Percentiles rank a stretch among this genome's conserved stretches.
Evolutionary conservation across 2,888 invertebrate genomes (phyloP).

Genomic region (Cephus rjabovi): DNA sequence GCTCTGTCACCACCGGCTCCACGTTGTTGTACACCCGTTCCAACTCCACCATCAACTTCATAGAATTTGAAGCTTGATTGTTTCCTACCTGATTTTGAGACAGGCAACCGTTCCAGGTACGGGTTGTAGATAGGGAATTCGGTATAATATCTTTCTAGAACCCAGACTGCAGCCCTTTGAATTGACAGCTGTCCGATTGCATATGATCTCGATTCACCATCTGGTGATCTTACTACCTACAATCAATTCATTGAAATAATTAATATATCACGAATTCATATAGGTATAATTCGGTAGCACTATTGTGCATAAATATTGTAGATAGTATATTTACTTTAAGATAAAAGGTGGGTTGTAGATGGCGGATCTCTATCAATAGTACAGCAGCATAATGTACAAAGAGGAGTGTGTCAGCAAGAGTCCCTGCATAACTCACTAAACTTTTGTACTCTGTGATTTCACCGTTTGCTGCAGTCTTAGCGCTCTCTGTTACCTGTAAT

Average conservation of each 20-base stretch:
- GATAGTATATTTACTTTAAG: conserved; percentile 71
- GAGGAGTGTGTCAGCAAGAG: conserved; percentile 91
- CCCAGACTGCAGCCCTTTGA: conserved; percentile 95
- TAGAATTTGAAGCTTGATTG: conserved; percentile 95
- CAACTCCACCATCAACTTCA: conserved; percentile 88
- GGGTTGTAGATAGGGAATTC: conserved; percentile 98
- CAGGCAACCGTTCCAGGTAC: conserved; percentile 90
- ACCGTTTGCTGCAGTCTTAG: conserved; percentile 82
- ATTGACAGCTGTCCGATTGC: conserved; percentile 92
- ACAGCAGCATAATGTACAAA: conserved; percentile 96
- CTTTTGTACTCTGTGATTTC: conserved; percentile 89
- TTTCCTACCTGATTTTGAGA: conserved; percentile 83
- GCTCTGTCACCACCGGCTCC: conserved; percentile 55
- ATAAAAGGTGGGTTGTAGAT: conserved; percentile 90
- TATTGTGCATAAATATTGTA: background rate
- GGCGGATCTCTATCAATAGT: conserved; percentile 91
- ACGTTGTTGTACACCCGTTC: conserved; percentile 76
- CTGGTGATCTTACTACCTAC: conserved; percentile 90
- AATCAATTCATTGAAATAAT: background rate
- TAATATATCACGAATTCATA: background rate
- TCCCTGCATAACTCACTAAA: conserved; percentile 92
- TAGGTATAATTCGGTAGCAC: background rate
- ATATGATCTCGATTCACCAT: conserved; percentile 91
- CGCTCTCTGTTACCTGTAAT: conserved; percentile 77
- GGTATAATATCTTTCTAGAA: conserved; percentile 94